Conservation (phyloP, 2,888 invertebrate genomes). For the Drosophila hawaiiensis region DNA sequence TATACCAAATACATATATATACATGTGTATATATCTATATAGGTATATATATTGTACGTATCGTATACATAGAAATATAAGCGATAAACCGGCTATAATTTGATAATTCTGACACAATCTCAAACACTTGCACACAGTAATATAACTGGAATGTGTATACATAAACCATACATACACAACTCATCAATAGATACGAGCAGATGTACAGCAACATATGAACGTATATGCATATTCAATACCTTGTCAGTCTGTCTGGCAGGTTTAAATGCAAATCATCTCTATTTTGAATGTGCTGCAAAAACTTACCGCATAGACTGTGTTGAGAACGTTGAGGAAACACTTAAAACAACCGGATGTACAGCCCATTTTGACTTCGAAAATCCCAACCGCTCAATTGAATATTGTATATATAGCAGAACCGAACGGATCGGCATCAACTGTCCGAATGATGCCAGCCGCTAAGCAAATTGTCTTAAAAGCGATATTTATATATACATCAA, state of each 20-base stretch:
- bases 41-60: conserved; percentile 6
- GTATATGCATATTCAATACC: background rate
- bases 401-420: conserved; percentile 31
- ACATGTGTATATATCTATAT: background rate
- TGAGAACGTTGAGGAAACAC: conserved; percentile 72
- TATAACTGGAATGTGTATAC: background rate
- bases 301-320: conserved; percentile 75
- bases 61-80: background rate
- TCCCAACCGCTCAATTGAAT: background rate
- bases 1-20: background rate
- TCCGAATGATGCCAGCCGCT: conserved; percentile 30
- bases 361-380: conserved; percentile 63
- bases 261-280: background rate
- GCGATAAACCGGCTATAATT: conserved; percentile 39
- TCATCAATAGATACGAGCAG: background rate
- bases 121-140: background rate
- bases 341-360: conserved; percentile 76
- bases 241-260: background rate
- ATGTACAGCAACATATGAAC: background rate
- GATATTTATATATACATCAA: background rate
- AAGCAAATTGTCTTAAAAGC: conserved; percentile 1
- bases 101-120: conserved; percentile 15
- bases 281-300: background rate
- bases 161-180: background rate
- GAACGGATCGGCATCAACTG: conserved; percentile 26